Evolutionary conservation across 1,140 invertebrate species (phyloP).

Genomic region (Drosophila oshimai): DNA sequence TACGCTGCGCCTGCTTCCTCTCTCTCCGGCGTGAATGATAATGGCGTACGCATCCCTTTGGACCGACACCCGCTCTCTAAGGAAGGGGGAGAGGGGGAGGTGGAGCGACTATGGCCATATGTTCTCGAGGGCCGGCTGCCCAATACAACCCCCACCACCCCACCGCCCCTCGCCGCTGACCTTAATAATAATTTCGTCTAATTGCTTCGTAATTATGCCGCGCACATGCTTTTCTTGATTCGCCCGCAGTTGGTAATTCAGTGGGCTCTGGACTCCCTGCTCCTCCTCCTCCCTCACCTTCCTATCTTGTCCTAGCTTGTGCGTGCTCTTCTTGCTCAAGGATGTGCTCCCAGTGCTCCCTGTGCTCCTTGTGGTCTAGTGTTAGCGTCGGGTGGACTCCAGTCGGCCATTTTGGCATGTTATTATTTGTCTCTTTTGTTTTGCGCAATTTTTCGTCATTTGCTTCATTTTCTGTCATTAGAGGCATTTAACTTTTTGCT

Average conservation of each 20-base stretch:
- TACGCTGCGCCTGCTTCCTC: conserved; percentile 16
- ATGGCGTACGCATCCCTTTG: conserved; percentile 69
- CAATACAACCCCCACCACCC: not conserved
- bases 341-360: too few relatives aligned
- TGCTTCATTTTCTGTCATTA: conserved; percentile 76
- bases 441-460: conserved; percentile 76
- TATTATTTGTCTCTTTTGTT: conserved; percentile 78
- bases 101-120: conserved; percentile 50
- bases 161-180: conserved; percentile 36
- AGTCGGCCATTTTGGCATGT: conserved; percentile 66
- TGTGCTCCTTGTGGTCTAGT: too few relatives aligned
- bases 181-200: conserved; percentile 80
- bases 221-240: conserved; percentile 77
- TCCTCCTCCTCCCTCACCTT: not conserved
- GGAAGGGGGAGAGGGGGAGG: not conserved
- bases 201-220: conserved; percentile 80
- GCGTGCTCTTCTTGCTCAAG: not conserved
- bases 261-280: conserved; percentile 3
- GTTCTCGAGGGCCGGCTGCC: conserved; percentile 24
- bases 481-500: conserved; percentile 79
- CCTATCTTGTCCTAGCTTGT: conserved; percentile 12
- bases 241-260: conserved; percentile 69
- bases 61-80: conserved; percentile 19
- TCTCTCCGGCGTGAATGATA: conserved; percentile 57
- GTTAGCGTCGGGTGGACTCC: not conserved